Base-by-base conservation (phyloP, 2,888 invertebrate genomes). In the Dichetophora obliterata region DNA sequence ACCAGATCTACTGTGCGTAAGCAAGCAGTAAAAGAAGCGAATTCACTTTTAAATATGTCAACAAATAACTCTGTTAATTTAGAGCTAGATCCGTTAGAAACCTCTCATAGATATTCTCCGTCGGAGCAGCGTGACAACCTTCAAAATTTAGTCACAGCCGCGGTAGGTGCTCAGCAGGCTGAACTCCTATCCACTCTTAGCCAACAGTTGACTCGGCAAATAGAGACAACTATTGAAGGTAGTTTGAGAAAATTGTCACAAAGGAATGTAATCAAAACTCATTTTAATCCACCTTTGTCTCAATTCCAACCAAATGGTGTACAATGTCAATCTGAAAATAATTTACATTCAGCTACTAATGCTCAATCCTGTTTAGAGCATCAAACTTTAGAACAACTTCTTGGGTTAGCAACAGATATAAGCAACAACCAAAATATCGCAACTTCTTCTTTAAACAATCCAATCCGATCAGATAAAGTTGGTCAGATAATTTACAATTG, bases 401-500 rank as follows among this genome's bases (percentile, higher is more conserved):
- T 61, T 24, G 61, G 61, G 19, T 5, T 50, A 54, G 16, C 54
- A 14, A 19, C 54, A 5, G 6, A 19, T 16, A 22, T n/a, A n/a
- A n/a, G n/a, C 54, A 54, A 19, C 54, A 6, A 16, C 6, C n/a
- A n/a, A n/a, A n/a, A n/a, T 22, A 16, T 16, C 6, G 22, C 22
- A 54, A 52, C 48, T 22, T 37, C 34, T 6, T 43, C n/a, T n/a
- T 31, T 43, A 57, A 27, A 52, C 9, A 24, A 0, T 5, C n/a
- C 27, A 16, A 19, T 70, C 22, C 48, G 43, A 6, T 57, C 70
- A 3, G 76, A 76, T 43, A 78, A 75, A 68, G 31, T 72, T 16
- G 71, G 75, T 16, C 71, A 72, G 9, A 72, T 77, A 14, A 78
- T 78, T 19, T 57, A 59, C 2, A 77, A 75, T 71, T 79, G 79